Evolutionary conservation across 1,140 invertebrate genomes (phyloP).

Genomic region (Hyposmocoma kahamanoa): DNA sequence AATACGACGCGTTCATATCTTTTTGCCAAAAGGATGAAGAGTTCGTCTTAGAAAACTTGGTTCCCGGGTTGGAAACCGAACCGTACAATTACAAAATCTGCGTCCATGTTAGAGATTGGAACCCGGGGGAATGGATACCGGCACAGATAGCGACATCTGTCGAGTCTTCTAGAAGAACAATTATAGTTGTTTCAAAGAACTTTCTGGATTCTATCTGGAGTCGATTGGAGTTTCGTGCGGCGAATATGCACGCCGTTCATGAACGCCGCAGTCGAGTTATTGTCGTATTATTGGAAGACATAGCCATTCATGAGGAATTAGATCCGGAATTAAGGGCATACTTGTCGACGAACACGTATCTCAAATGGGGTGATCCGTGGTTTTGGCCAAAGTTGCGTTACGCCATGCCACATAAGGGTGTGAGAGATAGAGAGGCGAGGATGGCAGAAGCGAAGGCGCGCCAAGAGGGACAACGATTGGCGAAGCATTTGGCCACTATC

Average conservation of each 20-base stretch:
- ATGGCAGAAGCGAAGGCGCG: background rate
- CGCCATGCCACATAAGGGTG: slow-evolving; percentile 69
- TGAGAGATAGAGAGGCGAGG: background rate
- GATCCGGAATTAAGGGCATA: slow-evolving; percentile 85
- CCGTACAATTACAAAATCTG: slow-evolving; percentile 79
- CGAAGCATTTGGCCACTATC: no score
- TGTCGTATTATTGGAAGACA: slow-evolving; percentile 84
- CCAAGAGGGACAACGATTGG: no score
- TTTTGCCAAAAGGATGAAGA: slow-evolving; percentile 87
- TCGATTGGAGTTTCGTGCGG: slow-evolving; percentile 85
- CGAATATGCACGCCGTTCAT: slow-evolving; percentile 82
- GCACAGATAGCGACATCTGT: slow-evolving; percentile 85
- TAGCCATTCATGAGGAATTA: slow-evolving; percentile 75
- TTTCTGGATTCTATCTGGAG: slow-evolving; percentile 90
- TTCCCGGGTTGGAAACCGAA: slow-evolving; percentile 78
- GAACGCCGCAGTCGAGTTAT: slow-evolving; percentile 86
- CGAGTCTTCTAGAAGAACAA: slow-evolving; percentile 82
- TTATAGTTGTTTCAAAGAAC: slow-evolving; percentile 86
- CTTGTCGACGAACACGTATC: slow-evolving; percentile 88
- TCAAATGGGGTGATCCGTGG: slow-evolving; percentile 88
- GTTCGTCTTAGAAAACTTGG: slow-evolving; percentile 71
- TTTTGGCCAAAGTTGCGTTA: slow-evolving; percentile 91
- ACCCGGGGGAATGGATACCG: slow-evolving; percentile 82
- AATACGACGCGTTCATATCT: slow-evolving; percentile 90
- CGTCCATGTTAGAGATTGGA: slow-evolving; percentile 86